phyloP scores from a whole-genome alignment of 1,140 invertebrate species.

The Tetramorium simillimum region DNA sequence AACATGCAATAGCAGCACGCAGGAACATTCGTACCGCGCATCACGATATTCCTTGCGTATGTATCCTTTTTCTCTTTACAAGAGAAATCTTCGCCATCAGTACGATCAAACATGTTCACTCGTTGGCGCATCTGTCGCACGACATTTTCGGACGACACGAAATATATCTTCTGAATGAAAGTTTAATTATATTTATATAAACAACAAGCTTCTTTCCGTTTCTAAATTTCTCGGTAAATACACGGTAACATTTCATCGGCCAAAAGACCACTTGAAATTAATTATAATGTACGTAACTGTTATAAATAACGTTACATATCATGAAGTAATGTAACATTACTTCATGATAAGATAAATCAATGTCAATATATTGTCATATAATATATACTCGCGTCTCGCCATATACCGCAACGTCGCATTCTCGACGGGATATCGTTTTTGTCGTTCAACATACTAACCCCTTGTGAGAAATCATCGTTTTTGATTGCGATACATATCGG shows the following conservation, averaged over 20 bases:
- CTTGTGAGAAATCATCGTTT: background rate
- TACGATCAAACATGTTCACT: background rate
- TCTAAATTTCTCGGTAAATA: background rate
- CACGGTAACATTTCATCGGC: background rate
- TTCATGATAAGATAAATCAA: background rate
- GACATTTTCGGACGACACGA: background rate
- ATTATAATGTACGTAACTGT: background rate
- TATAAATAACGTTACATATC: background rate
- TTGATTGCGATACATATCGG: slow-evolving; percentile 23
- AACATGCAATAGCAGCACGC: background rate
- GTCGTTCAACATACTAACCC: background rate
- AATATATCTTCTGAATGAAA: background rate
- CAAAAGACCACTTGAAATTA: background rate
- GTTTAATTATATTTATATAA: background rate
- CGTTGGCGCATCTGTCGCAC: background rate
- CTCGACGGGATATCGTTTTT: background rate
- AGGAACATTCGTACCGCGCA: background rate
- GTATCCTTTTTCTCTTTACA: background rate
- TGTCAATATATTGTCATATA: background rate
- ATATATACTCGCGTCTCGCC: background rate
- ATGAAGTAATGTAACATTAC: too few species aligned
- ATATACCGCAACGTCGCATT: background rate
- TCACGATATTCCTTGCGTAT: background rate
- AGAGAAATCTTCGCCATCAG: slow-evolving; percentile 38
- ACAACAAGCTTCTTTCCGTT: background rate